These are phyloP conservation scores for Anagyrus pseudococci DNA, from an alignment of 2,888 invertebrate genomes.

Conservation along the genomic window DNA sequence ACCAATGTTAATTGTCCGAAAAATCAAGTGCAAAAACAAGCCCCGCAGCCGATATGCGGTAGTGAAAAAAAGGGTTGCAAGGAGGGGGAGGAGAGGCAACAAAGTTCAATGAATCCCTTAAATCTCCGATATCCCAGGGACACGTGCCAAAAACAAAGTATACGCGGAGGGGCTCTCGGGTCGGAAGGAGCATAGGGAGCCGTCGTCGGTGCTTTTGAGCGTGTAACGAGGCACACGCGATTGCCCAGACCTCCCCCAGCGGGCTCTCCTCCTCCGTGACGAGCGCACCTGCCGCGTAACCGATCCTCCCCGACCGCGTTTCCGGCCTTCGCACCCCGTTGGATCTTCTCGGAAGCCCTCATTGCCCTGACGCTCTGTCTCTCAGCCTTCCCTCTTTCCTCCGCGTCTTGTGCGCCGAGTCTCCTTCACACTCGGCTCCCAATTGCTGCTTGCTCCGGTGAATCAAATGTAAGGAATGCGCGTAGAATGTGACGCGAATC, in stretches of 20 bases:
- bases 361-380: neutral
- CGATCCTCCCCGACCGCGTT: conserved; percentile 22
- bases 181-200: neutral
- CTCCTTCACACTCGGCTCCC: too few species aligned
- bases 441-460: too few species aligned
- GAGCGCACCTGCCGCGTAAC: conserved; percentile 28
- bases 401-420: too few species aligned
- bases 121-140: neutral
- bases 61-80: neutral
- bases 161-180: neutral
- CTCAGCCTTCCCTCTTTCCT: neutral
- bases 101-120: conserved; percentile 16
- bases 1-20: too few species aligned
- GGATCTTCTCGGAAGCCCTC: conserved; percentile 20
- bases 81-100: neutral
- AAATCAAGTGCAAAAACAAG: too few species aligned
- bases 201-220: neutral
- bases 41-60: too few species aligned
- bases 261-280: conserved; percentile 7
- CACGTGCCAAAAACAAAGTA: conserved; percentile 1
- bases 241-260: too few species aligned
- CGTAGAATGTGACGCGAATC: too few species aligned
- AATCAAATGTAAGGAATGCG: too few species aligned
- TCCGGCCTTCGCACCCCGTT: conserved; percentile 17
- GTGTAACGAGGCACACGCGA: neutral